Base-by-base conservation (phyloP, 2,888 invertebrate species). In the Bhutanitis thaidina region DNA sequence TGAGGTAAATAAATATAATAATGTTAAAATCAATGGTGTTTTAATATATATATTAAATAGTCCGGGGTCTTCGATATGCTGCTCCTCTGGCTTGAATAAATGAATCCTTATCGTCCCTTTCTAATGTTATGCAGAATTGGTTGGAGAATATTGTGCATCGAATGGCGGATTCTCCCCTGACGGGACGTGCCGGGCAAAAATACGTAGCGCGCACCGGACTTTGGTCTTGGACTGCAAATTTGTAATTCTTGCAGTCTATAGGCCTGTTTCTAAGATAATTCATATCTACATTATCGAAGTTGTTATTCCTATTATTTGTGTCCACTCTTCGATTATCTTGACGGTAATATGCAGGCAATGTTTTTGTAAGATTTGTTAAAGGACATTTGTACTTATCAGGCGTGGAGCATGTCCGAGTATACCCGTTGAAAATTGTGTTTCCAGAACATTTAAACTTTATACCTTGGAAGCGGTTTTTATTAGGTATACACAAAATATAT, bases 371-470 rank as follows among this genome's bases (percentile, higher is more conserved):
- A 37, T 76, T 80, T 20, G 39, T 46, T 32, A 78, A 10, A 0
- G 87, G 87, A 56, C 88, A 89, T 51, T 73, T 82, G 57, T 87
- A 89, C 60, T 67, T 81, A 3, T 70, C 70, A 1, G 86, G 77
- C 0, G 87, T 67, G 0, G 89, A 80, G 55, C 90, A 90, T 0
- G 86, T 74, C 5, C 87, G 65, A 0, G 81, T 80, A 50, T 65
- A 75, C 0, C 85, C 85, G 49, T 87, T 88, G 56, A 90, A 90
- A 15, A 89, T 63, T 0, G 89, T 89, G 27, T 74, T 75, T 0
- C 88, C 89, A 0, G 82, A 73, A 52, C 90, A 90, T 55, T 82
- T 80, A 57, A 88, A 89, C 52, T 85, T 87, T 45, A 88, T 83
- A 12, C 83, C 86, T 69, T 87, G 86, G 57, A 86, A 85, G 30